Conservation (phyloP, 2,797 vertebrate genomes). For the Balearica regulorum region DNA sequence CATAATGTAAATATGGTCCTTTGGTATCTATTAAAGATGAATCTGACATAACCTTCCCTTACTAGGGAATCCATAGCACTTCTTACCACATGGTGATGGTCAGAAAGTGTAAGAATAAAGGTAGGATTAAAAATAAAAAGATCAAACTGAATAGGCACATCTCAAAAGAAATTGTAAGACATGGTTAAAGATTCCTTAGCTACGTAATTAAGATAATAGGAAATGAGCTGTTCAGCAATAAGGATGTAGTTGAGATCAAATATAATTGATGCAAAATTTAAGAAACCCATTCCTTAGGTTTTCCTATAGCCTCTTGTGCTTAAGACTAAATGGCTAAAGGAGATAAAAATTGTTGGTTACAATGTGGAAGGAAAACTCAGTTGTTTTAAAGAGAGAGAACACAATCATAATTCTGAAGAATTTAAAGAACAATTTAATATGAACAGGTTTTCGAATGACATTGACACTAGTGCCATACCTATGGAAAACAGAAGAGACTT, state of each 20-base stretch:
- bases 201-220: neutral
- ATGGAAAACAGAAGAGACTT: neutral
- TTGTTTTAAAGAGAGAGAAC: neutral
- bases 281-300: neutral
- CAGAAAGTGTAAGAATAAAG: neutral
- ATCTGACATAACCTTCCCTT: neutral
- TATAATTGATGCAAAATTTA: neutral
- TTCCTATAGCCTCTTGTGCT: neutral
- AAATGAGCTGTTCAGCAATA: neutral
- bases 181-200: neutral
- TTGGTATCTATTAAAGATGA: neutral
- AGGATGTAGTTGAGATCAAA: neutral
- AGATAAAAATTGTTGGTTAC: neutral
- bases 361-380: neutral
- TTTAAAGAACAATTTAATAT: neutral
- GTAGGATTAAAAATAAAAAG: neutral
- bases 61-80: neutral
- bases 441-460: neutral
- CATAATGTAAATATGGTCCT: too few species aligned
- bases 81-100: neutral
- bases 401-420: neutral
- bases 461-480: neutral
- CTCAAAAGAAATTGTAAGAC: neutral
- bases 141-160: neutral
- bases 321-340: neutral